Evolutionary conservation across 2,797 vertebrate genomes (phyloP).

Genomic region (Centropyge bicolor): DNA sequence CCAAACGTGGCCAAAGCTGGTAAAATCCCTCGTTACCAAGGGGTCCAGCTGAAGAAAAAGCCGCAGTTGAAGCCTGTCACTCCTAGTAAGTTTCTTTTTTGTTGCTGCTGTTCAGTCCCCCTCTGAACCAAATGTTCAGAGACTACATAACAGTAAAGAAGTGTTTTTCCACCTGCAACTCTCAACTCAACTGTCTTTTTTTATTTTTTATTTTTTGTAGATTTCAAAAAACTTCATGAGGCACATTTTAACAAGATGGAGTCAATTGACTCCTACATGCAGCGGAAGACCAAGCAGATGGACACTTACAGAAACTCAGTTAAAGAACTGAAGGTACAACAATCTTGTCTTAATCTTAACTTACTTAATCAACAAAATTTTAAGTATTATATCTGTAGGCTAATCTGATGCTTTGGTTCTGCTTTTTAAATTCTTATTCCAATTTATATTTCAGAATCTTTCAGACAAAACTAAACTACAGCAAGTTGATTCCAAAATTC

Average conservation of each 20-base stretch:
- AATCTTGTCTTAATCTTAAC: not conserved
- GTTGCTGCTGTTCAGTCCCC: not conserved
- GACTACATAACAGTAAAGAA: not conserved
- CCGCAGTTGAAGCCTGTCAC: slow-evolving; percentile 81
- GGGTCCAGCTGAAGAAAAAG: slow-evolving; percentile 77
- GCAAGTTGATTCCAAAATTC: slow-evolving; percentile 63
- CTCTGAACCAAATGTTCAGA: not conserved
- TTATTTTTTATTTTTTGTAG: no score
- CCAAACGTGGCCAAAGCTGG: slow-evolving; percentile 50
- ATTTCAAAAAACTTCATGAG: slow-evolving; percentile 96
- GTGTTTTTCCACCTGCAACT: no score
- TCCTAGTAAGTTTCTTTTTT: slow-evolving; percentile 87
- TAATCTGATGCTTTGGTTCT: not conserved
- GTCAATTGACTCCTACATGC: slow-evolving; percentile 93
- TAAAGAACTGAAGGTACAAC: slow-evolving; percentile 87
- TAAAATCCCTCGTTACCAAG: slow-evolving; percentile 81
- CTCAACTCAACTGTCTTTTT: no score
- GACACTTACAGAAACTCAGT: slow-evolving; percentile 80
- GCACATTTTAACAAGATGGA: slow-evolving; percentile 96
- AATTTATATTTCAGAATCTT: slow-evolving; percentile 63
- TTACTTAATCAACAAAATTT: not conserved
- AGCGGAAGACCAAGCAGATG: slow-evolving; percentile 89
- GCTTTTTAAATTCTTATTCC: not conserved
- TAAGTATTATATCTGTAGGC: not conserved
- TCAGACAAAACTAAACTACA: slow-evolving; percentile 73